Evolutionary conservation across 2,888 invertebrate species (phyloP).

Genomic region (Phrixothrix hirtus): DNA sequence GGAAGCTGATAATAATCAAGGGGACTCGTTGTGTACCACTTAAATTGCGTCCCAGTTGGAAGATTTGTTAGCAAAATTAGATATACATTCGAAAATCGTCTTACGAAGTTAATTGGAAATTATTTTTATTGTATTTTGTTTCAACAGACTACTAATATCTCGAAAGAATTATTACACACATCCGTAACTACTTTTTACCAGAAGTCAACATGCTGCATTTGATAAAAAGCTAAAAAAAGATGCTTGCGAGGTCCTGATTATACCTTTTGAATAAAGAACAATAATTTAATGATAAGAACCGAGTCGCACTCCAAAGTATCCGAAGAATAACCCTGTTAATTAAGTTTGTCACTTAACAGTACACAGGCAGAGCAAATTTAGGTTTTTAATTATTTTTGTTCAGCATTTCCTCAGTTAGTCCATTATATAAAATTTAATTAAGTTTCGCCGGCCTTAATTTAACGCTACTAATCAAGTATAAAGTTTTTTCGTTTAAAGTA

Average conservation of each 20-base stretch:
- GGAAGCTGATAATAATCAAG: conserved; percentile 40
- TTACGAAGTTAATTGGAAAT: too few species aligned
- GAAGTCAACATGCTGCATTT: too few species aligned
- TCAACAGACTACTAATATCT: too few species aligned
- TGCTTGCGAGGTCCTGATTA: conserved; percentile 25
- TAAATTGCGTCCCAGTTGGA: conserved; percentile 24
- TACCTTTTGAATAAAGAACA: conserved; percentile 44
- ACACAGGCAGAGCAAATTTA: conserved; percentile 56
- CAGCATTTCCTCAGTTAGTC: conserved; percentile 60
- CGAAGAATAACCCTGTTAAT: conserved; percentile 56
- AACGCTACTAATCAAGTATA: conserved; percentile 60
- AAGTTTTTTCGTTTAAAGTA: conserved; percentile 55
- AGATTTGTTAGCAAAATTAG: conserved; percentile 5
- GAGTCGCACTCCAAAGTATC: conserved; percentile 50
- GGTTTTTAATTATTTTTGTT: conserved; percentile 61
- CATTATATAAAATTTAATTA: conserved; percentile 61
- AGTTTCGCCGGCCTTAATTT: conserved; percentile 59
- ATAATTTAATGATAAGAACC: conserved; percentile 52
- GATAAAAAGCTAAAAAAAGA: conserved; percentile 11
- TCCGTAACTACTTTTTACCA: too few species aligned
- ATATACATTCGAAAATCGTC: neutral
- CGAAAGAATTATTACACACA: too few species aligned
- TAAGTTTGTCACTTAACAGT: conserved; percentile 59
- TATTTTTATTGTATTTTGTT: neutral
- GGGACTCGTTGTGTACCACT: conserved; percentile 20